Conservation (phyloP, 2,113 vertebrate genomes). For the Centropus bengalensis region DNA sequence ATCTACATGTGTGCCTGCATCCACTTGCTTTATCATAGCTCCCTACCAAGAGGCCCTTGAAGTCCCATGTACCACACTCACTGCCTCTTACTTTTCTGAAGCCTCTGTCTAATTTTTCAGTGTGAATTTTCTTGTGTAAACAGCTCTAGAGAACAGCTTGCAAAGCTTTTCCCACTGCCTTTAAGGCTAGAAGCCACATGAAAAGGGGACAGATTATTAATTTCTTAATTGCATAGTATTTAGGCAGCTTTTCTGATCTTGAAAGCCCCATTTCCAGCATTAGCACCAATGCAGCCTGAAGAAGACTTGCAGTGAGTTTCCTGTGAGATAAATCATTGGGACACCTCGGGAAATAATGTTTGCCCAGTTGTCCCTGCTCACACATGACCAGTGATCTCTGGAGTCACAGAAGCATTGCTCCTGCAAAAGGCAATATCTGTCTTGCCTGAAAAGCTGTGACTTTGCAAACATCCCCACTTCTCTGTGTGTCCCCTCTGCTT, state of each 20-base stretch:
- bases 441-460: background rate
- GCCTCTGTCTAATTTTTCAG: background rate
- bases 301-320: background rate
- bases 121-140: background rate
- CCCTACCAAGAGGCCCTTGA: accelerated
- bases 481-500: background rate
- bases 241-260: background rate
- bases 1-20: background rate
- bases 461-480: background rate
- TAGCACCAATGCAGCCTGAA: background rate
- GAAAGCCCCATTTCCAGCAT: background rate
- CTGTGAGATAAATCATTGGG: background rate
- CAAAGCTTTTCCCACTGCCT: background rate
- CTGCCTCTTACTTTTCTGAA: background rate
- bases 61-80: accelerated
- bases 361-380: background rate
- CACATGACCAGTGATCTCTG: background rate
- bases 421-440: background rate
- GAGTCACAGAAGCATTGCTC: background rate
- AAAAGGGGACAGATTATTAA: background rate
- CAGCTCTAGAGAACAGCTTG: background rate
- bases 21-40: background rate
- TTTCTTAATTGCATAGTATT: background rate
- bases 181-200: background rate
- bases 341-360: background rate